Base-by-base conservation (phyloP, 2,113 vertebrate species). In the Alligator sinensis region DNA sequence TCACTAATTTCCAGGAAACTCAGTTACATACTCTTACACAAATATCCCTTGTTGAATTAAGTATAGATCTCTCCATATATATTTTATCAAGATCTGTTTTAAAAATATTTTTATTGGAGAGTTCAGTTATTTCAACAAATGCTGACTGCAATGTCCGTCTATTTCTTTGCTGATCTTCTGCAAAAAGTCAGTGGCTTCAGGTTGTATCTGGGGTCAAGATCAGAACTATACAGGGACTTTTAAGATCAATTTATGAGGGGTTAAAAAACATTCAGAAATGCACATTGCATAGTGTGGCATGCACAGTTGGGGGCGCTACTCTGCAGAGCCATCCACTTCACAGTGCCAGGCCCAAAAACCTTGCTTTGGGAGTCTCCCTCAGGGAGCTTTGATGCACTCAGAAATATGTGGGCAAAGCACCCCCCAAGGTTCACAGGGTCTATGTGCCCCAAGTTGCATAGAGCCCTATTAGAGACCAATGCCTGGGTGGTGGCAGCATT, bases 1-100 rank as follows among this genome's bases (percentile, higher is more conserved):
- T 95, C 88, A 95, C 88, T 95, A 97, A 97, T 97, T 97, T 96
- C 90, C 87, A 94, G 82, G 75, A 95, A 96, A 93, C 90, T 92
- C 95, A 80, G 58, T 82, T 91, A 92, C 86, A 82, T 89, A 64
- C 75, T 86, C 75, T 81, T 94, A 92, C 90, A 90, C 95, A 97
- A 95, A 96, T 96, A 95, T 94, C 77, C 82, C 63, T 91, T 86
- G 77, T 62, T 89, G 59, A 70, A 38, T 95, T 94, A 87, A 92
- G 87, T 94, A 96, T 90, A 95, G 86, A 80, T 14, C 25, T 55
- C 25, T 85, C 34, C 77, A 6, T 94, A 74, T 89, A 83, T 95
- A 88, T 93, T 84, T 92, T 78, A 94, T 85, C 0, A 1, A 87
- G 22, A 61, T 83, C 84, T 55, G 15, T 79, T 91, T 66, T 55